A percentile compares a stretch with the other conserved stretches of the same genome.
Evolutionary conservation across 2,888 invertebrate species (phyloP).

Genomic region (Latrodectus elegans): DNA sequence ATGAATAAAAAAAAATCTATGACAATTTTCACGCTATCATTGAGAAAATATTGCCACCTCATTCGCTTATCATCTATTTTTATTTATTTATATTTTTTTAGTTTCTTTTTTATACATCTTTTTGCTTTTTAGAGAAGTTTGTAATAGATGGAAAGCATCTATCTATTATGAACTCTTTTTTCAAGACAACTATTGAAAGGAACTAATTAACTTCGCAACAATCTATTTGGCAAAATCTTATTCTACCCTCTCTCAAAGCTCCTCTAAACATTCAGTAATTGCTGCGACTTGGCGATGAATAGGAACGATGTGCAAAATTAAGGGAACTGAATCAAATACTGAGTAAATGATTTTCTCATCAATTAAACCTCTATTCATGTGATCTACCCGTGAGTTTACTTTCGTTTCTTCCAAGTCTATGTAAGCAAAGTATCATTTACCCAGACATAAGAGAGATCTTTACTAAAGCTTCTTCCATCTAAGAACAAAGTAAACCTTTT

Average conservation of each 20-base stretch:
- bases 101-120: too few species aligned
- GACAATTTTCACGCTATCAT: too few species aligned
- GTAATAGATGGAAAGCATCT: too few species aligned
- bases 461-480: slow-evolving; percentile 25
- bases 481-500: slow-evolving; percentile 25
- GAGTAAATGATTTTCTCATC: not conserved
- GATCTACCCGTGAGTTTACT: slow-evolving; percentile 22
- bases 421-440: slow-evolving; percentile 33
- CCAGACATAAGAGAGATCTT: slow-evolving; percentile 6
- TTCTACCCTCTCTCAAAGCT: not conserved
- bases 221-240: not conserved
- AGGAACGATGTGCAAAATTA: not conserved
- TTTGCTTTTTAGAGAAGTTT: too few species aligned
- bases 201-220: not conserved
- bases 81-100: too few species aligned
- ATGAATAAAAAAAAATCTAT: too few species aligned
- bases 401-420: slow-evolving; percentile 16
- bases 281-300: not conserved
- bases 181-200: not conserved
- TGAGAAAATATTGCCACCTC: too few species aligned
- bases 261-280: not conserved
- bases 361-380: slow-evolving; percentile 21
- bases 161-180: not conserved
- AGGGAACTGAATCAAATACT: slow-evolving; percentile 21
- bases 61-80: too few species aligned